Base-by-base conservation (phyloP, 1,140 invertebrate genomes). In the Spodoptera litura region DNA sequence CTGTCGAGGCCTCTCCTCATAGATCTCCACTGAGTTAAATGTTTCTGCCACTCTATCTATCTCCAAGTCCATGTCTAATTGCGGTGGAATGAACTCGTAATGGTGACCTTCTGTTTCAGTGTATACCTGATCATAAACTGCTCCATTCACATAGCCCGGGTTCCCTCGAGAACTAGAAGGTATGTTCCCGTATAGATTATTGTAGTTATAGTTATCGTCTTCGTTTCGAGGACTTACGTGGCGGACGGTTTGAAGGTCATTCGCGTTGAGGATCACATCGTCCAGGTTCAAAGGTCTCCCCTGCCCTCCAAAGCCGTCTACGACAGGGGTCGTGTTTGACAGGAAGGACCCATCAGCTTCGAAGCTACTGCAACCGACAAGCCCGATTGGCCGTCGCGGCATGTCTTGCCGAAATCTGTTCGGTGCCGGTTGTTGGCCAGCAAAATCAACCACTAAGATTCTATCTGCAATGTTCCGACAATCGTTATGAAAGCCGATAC, bases 401-500 rank as follows among this genome's bases (percentile, higher is more conserved):
- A 91, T 84, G 52, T 91, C 89, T 80, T 90, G 92, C 0, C 88
- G 82, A 61, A 91, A 94, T n/a, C 89, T 85, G 61, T 89, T 88
- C 0, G 88, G 92, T 20, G 89, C 95, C 79, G 92, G 87, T 74
- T 93, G 88, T 53, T 91, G 91, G 3, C 87, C 88, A 11, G 97
- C 96, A 87, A 97, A 97, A 88, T 98, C 97, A 0, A 97, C 97
- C 0, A 98, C 96, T 59, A 97, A 95, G 81, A 98, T 98, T 66
- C 97, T 95, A 93, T 98, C 97, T 1, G 97, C 97, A 76, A 98
- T 96, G 87, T 97, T 97, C 53, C 96, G 96, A 87, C 96, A 97
- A 80, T 99, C 98, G 87, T 98, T 98, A 81, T 97, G 96, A 87
- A 98, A 98, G 0, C 98, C 98, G 74, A 99, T 98, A 0, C 98